Conservation (phyloP, 2,113 vertebrate species). For the Gadus chalcogrammus region DNA sequence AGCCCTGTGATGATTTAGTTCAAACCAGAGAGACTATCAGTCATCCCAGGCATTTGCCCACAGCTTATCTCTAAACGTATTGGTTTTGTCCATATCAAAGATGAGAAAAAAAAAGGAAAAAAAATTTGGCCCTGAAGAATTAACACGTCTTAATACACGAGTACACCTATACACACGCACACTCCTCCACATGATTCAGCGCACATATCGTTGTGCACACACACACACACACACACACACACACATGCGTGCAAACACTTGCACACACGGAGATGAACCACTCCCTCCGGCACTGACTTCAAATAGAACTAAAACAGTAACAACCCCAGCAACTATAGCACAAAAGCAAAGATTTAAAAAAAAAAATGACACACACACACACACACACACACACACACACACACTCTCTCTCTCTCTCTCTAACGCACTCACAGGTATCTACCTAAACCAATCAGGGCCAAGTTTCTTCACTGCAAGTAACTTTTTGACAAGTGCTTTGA, state of each 20-base stretch:
- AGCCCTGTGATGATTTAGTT: conserved; percentile 36
- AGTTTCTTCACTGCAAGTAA: conserved; percentile 46
- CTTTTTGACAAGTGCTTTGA: conserved; percentile 56
- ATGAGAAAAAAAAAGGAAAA: conserved; percentile 14
- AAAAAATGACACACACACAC: no score
- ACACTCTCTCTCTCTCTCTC: not conserved
- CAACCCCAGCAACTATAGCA: no score
- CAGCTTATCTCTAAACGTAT: conserved; percentile 45
- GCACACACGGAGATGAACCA: not conserved
- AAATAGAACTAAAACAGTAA: no score
- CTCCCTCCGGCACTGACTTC: no score
- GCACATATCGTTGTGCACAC: not conserved
- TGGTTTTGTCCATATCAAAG: conserved; percentile 36
- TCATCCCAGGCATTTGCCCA: conserved; percentile 41
- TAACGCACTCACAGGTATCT: not conserved
- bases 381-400: not conserved
- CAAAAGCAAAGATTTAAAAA: no score
- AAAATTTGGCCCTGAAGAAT: conserved; percentile 38
- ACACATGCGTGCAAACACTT: conserved; percentile 6
- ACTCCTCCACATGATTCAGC: not conserved
- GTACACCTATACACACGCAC: conserved; percentile 4
- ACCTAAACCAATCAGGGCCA: conserved; percentile 31
- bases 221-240: not conserved
- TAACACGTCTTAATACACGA: conserved; percentile 14
- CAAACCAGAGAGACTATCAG: conserved; percentile 45